These are phyloP conservation scores for Nymphalis urticae DNA, from an alignment of 2,888 invertebrate species.

Conservation along the genomic window DNA sequence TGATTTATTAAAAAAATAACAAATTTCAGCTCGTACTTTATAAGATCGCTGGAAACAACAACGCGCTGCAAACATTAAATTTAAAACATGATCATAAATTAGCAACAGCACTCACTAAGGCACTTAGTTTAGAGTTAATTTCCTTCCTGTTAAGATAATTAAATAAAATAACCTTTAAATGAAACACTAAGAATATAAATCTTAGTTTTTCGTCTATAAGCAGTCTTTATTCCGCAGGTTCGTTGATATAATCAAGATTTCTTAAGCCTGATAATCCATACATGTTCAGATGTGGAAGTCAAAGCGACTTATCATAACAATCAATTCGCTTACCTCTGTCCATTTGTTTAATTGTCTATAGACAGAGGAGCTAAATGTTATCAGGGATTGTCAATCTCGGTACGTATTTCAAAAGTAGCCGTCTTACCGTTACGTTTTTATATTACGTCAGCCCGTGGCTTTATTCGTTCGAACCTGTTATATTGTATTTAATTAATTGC, in stretches of 20 bases:
- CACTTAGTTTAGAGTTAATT: slow-evolving; percentile 6
- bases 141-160: neutral
- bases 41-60: neutral
- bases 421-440: slow-evolving; percentile 25
- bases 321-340: slow-evolving; percentile 73
- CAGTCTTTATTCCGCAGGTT: slow-evolving; percentile 11
- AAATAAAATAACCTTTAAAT: neutral
- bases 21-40: no score
- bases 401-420: slow-evolving; percentile 29
- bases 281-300: slow-evolving; percentile 48
- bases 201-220: neutral
- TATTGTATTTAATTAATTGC: slow-evolving; percentile 19
- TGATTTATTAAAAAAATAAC: no score
- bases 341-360: slow-evolving; percentile 76
- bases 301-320: slow-evolving; percentile 73
- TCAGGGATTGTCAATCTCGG: slow-evolving; percentile 74
- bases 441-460: slow-evolving; percentile 22
- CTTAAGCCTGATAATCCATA: slow-evolving; percentile 27
- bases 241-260: slow-evolving; percentile 26
- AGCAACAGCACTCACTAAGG: neutral
- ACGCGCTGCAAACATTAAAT: slow-evolving; percentile 1
- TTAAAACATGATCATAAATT: slow-evolving; percentile 9
- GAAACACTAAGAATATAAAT: neutral
- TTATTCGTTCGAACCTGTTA: slow-evolving; percentile 23
- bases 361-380: slow-evolving; percentile 73